Percentiles rank a stretch among this genome's conserved stretches.
Conservation (phyloP, 2,113 vertebrate genomes). For the Mustelus asterias region DNA sequence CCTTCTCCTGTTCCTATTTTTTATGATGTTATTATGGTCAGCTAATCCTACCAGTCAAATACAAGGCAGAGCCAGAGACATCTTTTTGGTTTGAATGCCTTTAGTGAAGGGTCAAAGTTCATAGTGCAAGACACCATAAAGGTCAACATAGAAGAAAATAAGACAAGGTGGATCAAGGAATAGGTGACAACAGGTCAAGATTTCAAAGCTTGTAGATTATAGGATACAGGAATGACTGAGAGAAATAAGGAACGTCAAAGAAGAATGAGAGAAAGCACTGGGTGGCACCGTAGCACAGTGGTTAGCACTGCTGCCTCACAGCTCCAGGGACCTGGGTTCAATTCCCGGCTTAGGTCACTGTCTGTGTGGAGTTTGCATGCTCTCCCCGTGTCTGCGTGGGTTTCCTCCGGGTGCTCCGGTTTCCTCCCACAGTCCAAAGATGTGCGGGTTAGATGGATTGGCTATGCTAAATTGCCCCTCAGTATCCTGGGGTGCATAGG, state of each 20-base stretch:
- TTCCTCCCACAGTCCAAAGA: too few relatives aligned
- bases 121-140: not conserved
- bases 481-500: too few relatives aligned
- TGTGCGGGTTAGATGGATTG: too few relatives aligned
- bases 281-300: too few relatives aligned
- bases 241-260: not conserved
- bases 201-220: not conserved
- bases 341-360: too few relatives aligned
- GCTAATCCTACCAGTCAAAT: not conserved
- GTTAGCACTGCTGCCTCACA: too few relatives aligned
- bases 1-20: too few relatives aligned
- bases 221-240: not conserved
- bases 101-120: not conserved
- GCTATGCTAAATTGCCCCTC: too few relatives aligned
- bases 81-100: not conserved
- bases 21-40: not conserved
- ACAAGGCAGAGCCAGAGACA: not conserved
- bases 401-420: too few relatives aligned
- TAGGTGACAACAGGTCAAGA: not conserved
- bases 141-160: not conserved
- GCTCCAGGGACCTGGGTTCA: too few relatives aligned
- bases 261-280: not conserved
- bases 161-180: not conserved
- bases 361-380: too few relatives aligned
- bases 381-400: too few relatives aligned